Evolutionary conservation across 2,113 vertebrate species (phyloP).

Genomic region (Coryphaenoides rupestris): DNA sequence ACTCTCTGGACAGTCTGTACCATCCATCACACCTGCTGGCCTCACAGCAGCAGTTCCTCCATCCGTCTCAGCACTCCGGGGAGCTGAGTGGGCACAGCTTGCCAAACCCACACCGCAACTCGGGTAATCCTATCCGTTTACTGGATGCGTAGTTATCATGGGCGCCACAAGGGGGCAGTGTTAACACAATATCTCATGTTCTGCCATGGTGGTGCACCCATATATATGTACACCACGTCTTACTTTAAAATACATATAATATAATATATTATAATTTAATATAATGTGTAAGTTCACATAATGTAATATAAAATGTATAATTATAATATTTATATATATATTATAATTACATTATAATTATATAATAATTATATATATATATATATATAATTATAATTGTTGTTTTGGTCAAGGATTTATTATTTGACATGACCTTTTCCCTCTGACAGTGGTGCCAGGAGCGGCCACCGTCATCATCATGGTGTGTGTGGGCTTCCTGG

Average conservation of each 20-base stretch:
- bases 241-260: background rate
- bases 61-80: slow-evolving; percentile 82
- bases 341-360: too few relatives aligned
- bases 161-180: background rate
- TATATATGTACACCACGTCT: background rate
- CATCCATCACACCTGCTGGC: slow-evolving; percentile 91
- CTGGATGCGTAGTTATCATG: background rate
- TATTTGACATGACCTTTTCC: background rate
- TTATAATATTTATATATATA: too few relatives aligned
- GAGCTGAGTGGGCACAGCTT: slow-evolving; percentile 91
- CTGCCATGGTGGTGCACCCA: background rate
- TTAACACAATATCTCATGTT: background rate
- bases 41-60: slow-evolving; percentile 94
- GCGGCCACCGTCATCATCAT: slow-evolving; percentile 96
- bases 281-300: too few relatives aligned
- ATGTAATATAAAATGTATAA: too few relatives aligned
- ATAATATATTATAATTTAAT: too few relatives aligned
- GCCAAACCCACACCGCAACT: slow-evolving; percentile 85
- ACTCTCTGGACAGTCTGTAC: slow-evolving; percentile 83
- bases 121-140: slow-evolving; percentile 71
- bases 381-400: background rate
- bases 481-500: slow-evolving; percentile 95
- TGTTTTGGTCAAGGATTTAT: background rate
- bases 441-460: slow-evolving; percentile 84
- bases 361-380: too few relatives aligned